Evolutionary conservation across 2,113 vertebrate genomes (phyloP).

Genomic region (Ciconia boyciana): DNA sequence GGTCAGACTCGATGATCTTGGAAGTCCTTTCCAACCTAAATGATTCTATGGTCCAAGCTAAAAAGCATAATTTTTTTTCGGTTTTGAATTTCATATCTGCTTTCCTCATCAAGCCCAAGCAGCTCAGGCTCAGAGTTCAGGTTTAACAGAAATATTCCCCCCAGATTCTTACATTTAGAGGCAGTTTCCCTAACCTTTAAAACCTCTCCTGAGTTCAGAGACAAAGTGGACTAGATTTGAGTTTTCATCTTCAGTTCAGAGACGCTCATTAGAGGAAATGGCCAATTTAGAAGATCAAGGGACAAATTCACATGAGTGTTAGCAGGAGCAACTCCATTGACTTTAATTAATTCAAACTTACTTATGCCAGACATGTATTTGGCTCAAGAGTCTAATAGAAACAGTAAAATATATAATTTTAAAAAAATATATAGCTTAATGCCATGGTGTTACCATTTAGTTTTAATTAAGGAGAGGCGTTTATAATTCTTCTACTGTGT

Average conservation of each 20-base stretch:
- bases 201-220: neutral
- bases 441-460: neutral
- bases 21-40: neutral
- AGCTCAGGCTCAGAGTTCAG: neutral
- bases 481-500: neutral
- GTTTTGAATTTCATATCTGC: neutral
- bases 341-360: neutral
- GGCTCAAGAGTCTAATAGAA: neutral
- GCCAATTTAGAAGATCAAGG: neutral
- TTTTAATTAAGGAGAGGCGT: neutral
- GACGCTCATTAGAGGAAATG: neutral
- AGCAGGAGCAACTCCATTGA: neutral
- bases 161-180: neutral
- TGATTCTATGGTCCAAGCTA: neutral
- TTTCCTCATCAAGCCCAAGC: neutral
- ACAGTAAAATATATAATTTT: neutral
- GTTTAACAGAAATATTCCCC: neutral
- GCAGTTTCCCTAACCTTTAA: neutral
- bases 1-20: neutral
- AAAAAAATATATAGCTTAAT: neutral
- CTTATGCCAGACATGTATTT: neutral
- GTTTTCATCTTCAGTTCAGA: neutral
- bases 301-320: neutral
- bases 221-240: neutral
- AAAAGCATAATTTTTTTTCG: neutral